Conservation (phyloP, 2,888 invertebrate genomes). For the Criorhina ranunculi region DNA sequence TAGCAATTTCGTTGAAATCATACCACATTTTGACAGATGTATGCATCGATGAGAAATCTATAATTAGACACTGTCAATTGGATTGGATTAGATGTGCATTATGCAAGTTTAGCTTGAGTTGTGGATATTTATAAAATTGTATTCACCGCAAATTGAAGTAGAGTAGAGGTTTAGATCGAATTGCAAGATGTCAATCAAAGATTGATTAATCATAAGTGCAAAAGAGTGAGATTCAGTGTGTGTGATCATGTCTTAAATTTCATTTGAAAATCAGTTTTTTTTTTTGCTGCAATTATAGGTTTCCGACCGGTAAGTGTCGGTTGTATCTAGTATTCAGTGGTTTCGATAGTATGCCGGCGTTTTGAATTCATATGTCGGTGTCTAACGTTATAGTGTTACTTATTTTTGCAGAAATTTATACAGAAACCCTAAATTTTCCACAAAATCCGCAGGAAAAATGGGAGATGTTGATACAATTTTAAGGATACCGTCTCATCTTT, state of each 20-base stretch:
- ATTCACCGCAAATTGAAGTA: constrained; percentile 36
- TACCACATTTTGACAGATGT: constrained; percentile 7
- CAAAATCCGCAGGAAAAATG: too few species aligned
- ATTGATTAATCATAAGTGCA: constrained; percentile 38
- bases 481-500: too few species aligned
- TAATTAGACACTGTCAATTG: not conserved
- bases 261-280: constrained; percentile 14
- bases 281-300: too few species aligned
- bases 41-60: constrained; percentile 6
- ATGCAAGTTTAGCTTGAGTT: not conserved
- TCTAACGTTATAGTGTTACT: too few species aligned
- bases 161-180: constrained; percentile 41
- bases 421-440: too few species aligned
- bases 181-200: constrained; percentile 48
- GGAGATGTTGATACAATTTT: too few species aligned
- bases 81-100: constrained; percentile 1
- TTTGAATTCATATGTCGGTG: too few species aligned
- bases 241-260: constrained; percentile 51
- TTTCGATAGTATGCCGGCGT: too few species aligned
- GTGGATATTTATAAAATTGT: constrained; percentile 39
- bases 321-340: too few species aligned
- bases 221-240: constrained; percentile 23
- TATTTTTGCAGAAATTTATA: too few species aligned
- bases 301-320: too few species aligned
- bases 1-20: not conserved